Base-by-base conservation (phyloP, 2,888 invertebrate species). In the Rhimphoctona megacephalus region DNA sequence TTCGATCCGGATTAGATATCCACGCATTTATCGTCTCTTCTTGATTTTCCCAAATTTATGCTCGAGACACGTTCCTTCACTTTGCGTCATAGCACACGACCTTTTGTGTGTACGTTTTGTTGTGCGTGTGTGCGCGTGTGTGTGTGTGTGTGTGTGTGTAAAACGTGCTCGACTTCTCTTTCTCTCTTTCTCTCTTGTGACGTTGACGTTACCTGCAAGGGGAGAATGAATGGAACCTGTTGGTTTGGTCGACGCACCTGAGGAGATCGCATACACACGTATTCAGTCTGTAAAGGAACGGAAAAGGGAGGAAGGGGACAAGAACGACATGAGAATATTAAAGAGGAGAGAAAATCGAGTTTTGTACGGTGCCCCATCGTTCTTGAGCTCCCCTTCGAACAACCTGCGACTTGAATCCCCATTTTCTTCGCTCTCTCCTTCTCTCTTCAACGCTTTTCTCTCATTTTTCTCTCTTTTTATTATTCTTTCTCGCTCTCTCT, bases 221-320 rank as follows among this genome's bases (percentile, higher is more conserved):
- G 86, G 69, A 69, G 83, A 88, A 89, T 91, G 90, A 91, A 91
- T 91, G 89, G 89, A 89, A 91, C 91, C 91, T 91, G 91, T 90
- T 87, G 88, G 78, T 85, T 70, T 74, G 88, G 83, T 82, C 83
- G 83, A 85, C 84, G 87, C 90, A 91, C 89, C 90, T 90, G 90
- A 90, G 83, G 86, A 54, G 83, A 83, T 78, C 52, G 57, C 78
- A 82, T 81, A 57, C 49, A 52, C 33, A 52, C 33, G 36, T 33
- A 61, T 30, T 61, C 25, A 5, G 6, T 17, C 30, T 61, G 30
- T 17, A 7, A 30, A 30, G 61, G 6, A 30, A 61, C 46, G 57
- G 46, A 39, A 46, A 36, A 22, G 30, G 25, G 43, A 1, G 57
- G 49, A 61, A 30, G 49, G 85, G 72, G 54, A 46, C 30, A 17